Conservation (phyloP, 2,888 invertebrate genomes). For the Punctoribates punctum region DNA sequence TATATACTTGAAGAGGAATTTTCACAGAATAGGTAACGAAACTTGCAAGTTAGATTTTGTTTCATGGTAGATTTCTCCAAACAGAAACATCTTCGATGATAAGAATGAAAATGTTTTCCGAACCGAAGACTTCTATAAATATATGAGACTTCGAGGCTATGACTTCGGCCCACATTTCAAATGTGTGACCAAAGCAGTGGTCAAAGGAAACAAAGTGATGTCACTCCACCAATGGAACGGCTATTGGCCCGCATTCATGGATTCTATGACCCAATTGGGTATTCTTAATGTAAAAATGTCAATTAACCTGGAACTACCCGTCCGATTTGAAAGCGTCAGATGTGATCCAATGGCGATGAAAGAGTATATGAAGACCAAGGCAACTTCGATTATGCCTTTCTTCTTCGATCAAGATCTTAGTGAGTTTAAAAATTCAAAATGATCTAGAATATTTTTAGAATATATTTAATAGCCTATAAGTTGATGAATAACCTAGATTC, state of each 20-base stretch:
- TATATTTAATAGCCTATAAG: too few relatives aligned
- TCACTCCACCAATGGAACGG: constrained; percentile 51
- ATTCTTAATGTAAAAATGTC: constrained; percentile 46
- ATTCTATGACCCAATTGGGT: constrained; percentile 82
- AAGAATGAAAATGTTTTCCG: neutral
- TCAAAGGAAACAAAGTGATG: neutral
- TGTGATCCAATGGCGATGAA: neutral
- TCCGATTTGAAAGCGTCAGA: constrained; percentile 51
- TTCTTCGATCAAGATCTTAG: too few relatives aligned
- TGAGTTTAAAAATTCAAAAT: too few relatives aligned
- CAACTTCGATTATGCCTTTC: too few relatives aligned
- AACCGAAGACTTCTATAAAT: constrained; percentile 8
- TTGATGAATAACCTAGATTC: too few relatives aligned
- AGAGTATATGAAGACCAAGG: neutral
- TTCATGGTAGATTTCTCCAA: too few relatives aligned
- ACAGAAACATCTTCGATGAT: too few relatives aligned
- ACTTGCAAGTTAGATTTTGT: too few relatives aligned
- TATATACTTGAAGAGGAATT: too few relatives aligned
- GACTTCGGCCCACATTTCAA: constrained; percentile 21
- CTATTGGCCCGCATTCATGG: constrained; percentile 94
- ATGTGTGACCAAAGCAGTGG: neutral
- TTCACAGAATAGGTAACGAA: too few relatives aligned
- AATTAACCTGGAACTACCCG: constrained; percentile 53
- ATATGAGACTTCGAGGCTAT: constrained; percentile 13
- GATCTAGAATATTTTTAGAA: too few relatives aligned